Percentiles rank a stretch among this genome's conserved stretches.
Evolutionary conservation across 2,113 vertebrate species (phyloP).

Genomic region (Potamarius usumacintae): DNA sequence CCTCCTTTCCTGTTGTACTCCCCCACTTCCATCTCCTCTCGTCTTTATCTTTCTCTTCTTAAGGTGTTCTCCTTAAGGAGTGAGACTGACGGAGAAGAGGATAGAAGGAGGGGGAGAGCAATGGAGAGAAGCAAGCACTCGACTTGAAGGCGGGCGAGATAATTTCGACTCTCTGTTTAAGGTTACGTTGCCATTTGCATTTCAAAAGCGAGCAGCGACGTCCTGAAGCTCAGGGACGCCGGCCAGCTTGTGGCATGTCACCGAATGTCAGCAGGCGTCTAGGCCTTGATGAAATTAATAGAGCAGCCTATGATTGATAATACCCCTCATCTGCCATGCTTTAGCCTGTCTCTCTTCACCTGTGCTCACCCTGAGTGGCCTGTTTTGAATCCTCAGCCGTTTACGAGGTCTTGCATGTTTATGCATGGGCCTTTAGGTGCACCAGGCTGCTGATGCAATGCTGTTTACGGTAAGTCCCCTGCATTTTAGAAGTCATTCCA

Average conservation of each 20-base stretch:
- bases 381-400: constrained; percentile 35
- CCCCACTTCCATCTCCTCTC: constrained; percentile 14
- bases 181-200: constrained; percentile 56
- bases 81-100: constrained; percentile 21
- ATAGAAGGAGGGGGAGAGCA: background rate
- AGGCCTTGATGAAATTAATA: constrained; percentile 59
- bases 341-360: constrained; percentile 42
- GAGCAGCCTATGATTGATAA: constrained; percentile 57
- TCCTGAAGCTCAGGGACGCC: constrained; percentile 43
- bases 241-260: constrained; percentile 50
- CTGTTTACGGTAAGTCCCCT: constrained; percentile 26
- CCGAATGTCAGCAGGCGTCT: constrained; percentile 48
- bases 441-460: background rate
- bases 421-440: constrained; percentile 47
- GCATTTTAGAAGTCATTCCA: constrained; percentile 36
- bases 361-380: constrained; percentile 15
- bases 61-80: constrained; percentile 37
- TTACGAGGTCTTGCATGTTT: constrained; percentile 47
- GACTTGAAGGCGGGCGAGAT: constrained; percentile 44
- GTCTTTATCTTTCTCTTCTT: constrained; percentile 52
- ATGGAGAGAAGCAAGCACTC: constrained; percentile 23
- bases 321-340: constrained; percentile 44
- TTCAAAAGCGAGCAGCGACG: constrained; percentile 48
- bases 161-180: constrained; percentile 51
- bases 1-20: constrained; percentile 38